A percentile compares a stretch with the other conserved stretches of the same genome.
phyloP scores from a whole-genome alignment of 1,140 invertebrate species.

The Pseudobourletiella spinata region DNA sequence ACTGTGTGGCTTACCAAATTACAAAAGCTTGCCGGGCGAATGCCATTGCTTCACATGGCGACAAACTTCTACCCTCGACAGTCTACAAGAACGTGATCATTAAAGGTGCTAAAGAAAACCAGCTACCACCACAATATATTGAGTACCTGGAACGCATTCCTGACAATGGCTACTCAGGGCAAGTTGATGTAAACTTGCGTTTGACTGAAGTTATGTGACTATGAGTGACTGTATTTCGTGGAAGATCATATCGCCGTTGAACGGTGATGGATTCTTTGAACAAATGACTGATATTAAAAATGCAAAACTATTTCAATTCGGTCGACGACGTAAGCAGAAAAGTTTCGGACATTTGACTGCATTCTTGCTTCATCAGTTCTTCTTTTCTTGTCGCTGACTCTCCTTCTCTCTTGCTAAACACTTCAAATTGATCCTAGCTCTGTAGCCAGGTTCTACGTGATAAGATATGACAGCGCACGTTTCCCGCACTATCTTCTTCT shows the following conservation, averaged over 20 bases:
- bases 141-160: conserved; percentile 51
- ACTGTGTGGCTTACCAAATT: conserved; percentile 60
- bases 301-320: no score
- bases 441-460: conserved; percentile 26
- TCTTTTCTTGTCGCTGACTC: no score
- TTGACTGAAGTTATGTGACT: no score
- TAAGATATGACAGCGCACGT: conserved; percentile 10
- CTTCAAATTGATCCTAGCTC: conserved; percentile 28
- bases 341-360: no score
- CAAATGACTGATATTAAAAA: no score
- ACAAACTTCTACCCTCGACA: conserved; percentile 55
- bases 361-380: no score
- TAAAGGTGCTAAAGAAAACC: conserved; percentile 57
- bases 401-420: conserved; percentile 1
- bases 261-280: no score
- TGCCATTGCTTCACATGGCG: conserved; percentile 39
- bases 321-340: no score
- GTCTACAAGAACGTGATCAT: conserved; percentile 56
- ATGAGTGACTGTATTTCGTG: no score
- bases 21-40: conserved; percentile 43
- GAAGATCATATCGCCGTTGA: no score
- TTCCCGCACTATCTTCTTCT: conserved; percentile 17
- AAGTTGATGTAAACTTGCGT: conserved; percentile 39
- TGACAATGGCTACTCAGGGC: conserved; percentile 56
- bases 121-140: conserved; percentile 58